Evolutionary conservation across 64 coral and sea anemone genomes (phyloP).

Genomic region (Trachythela sp.): DNA sequence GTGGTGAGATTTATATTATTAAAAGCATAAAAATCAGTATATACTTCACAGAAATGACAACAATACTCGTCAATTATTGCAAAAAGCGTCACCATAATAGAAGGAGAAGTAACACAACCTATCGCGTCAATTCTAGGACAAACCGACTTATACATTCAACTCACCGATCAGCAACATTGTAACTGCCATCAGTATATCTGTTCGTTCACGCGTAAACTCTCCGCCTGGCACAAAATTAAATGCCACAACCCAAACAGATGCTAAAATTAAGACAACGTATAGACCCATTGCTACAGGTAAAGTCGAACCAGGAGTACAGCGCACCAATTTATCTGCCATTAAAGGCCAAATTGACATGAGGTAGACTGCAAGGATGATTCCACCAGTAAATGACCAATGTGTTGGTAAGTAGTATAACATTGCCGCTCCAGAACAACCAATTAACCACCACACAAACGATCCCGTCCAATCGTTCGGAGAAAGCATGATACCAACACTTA

Average conservation of each 20-base stretch:
- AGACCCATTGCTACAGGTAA: constrained; percentile 59
- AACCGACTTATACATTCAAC: not conserved
- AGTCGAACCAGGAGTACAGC: constrained; percentile 53
- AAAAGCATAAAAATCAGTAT: too few species aligned
- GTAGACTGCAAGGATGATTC: constrained; percentile 62
- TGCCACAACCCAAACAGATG: constrained; percentile 92
- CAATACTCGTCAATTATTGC: too few species aligned
- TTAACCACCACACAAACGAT: constrained; percentile 64
- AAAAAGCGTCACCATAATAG: too few species aligned
- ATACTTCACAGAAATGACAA: too few species aligned
- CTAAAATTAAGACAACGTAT: constrained; percentile 74
- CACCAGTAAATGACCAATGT: constrained; percentile 58
- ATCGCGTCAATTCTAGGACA: too few species aligned
- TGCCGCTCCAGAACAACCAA: constrained; percentile 64
- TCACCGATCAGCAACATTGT: constrained; percentile 79
- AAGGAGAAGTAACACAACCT: too few species aligned
- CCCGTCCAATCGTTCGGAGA: constrained; percentile 65
- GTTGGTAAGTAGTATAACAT: constrained; percentile 71
- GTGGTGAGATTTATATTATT: too few species aligned
- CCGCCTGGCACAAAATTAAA: constrained; percentile 95
- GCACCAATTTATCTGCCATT: constrained; percentile 89
- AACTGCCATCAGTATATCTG: constrained; percentile 61
- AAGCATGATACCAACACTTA: constrained; percentile 61
- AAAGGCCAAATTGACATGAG: constrained; percentile 89
- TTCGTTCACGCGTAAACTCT: constrained; percentile 79